Conservation (phyloP, 2,888 invertebrate species). For the Sinelater perroti region DNA sequence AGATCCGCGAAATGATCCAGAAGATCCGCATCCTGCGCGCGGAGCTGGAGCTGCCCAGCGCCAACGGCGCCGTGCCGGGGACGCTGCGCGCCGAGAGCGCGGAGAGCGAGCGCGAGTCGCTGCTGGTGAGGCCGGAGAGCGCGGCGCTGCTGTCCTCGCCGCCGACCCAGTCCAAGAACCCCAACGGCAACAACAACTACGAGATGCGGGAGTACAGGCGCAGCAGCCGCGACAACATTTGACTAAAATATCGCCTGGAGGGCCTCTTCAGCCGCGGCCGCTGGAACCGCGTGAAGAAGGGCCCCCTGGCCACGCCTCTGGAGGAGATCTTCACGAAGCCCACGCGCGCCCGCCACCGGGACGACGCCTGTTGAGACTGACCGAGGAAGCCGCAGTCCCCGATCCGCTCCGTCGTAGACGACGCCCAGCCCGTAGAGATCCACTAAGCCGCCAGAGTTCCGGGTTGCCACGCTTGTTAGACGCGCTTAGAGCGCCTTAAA, state of each 20-base stretch:
- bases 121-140: conserved; percentile 65
- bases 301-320: conserved; percentile 61
- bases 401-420: conserved; percentile 32
- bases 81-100: conserved; percentile 57
- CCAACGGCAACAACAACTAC: conserved; percentile 80
- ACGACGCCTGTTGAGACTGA: conserved; percentile 54
- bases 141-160: conserved; percentile 59
- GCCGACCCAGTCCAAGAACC: conserved; percentile 62
- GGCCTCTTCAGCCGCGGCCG: conserved; percentile 70
- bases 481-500: conserved; percentile 35
- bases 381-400: conserved; percentile 35
- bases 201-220: conserved; percentile 77
- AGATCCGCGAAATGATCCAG: conserved; percentile 91
- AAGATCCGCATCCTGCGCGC: conserved; percentile 83
- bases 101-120: conserved; percentile 68
- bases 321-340: conserved; percentile 61
- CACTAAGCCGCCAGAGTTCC: not conserved
- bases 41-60: conserved; percentile 68
- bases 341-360: conserved; percentile 53
- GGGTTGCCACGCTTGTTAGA: conserved; percentile 33
- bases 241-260: conserved; percentile 81
- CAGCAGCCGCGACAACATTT: conserved; percentile 66
- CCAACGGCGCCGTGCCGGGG: conserved; percentile 69
- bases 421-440: conserved; percentile 5
- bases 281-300: conserved; percentile 61